These are phyloP conservation scores for Coracopsis vasa DNA, from an alignment of 2,113 vertebrate genomes.

Conservation along the genomic window DNA sequence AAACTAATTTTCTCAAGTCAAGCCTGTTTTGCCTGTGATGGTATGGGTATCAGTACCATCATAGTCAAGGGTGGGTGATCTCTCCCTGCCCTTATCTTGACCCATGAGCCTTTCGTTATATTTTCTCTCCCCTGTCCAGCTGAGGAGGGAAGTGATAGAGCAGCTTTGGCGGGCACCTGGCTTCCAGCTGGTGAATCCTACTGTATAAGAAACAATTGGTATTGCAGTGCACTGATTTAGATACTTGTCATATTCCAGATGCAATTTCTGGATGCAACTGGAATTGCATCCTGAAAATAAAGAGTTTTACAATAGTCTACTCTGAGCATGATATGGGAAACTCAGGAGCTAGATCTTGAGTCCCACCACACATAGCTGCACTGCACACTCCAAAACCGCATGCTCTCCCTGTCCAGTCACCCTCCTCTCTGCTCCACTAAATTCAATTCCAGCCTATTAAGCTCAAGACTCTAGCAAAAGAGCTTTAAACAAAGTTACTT, in stretches of 20 bases:
- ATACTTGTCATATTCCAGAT: not conserved
- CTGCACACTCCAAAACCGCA: fast-evolving
- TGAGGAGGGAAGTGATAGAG: too few relatives aligned
- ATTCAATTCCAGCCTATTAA: slow-evolving; percentile 8
- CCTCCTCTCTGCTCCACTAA: not conserved
- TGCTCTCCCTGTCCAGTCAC: not conserved
- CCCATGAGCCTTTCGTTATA: not conserved
- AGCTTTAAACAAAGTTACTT: not conserved
- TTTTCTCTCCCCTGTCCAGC: not conserved
- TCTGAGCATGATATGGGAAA: not conserved
- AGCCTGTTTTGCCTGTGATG: not conserved
- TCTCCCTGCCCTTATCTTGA: not conserved
- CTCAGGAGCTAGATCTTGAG: fast-evolving
- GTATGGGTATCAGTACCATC: not conserved
- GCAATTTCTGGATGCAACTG: not conserved
- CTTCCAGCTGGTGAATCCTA: not conserved
- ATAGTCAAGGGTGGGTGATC: not conserved
- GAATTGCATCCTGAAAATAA: not conserved
- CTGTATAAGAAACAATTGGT: not conserved
- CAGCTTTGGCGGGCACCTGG: not conserved
- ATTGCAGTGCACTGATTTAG: not conserved
- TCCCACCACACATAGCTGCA: not conserved
- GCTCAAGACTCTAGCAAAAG: not conserved
- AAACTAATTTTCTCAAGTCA: not conserved
- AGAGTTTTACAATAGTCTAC: not conserved